phyloP scores from a whole-genome alignment of 1,140 invertebrate genomes.

The Drosophila obscura region DNA sequence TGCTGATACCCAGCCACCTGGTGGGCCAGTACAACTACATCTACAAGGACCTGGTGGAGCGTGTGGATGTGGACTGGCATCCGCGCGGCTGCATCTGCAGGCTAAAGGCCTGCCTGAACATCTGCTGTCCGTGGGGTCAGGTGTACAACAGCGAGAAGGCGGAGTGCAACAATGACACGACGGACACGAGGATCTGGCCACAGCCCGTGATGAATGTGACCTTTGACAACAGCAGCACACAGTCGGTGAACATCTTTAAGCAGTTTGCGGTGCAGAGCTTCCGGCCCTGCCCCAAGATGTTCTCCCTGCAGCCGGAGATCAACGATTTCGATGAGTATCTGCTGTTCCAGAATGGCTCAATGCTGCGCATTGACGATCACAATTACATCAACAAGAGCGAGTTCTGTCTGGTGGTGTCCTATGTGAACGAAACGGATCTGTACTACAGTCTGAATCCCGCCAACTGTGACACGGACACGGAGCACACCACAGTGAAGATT shows the following conservation, averaged over 20 bases:
- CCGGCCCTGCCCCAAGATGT: conserved; percentile 72
- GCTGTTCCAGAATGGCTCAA: conserved; percentile 69
- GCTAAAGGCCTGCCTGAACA: conserved; percentile 75
- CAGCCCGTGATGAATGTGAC: conserved; percentile 64
- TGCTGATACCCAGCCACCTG: conserved; percentile 65
- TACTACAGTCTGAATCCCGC: conserved; percentile 67
- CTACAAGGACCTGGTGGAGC: conserved; percentile 59
- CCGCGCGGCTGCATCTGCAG: conserved; percentile 74
- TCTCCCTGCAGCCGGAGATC: conserved; percentile 56
- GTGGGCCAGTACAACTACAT: conserved; percentile 72
- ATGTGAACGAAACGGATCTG: conserved; percentile 57
- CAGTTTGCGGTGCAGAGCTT: conserved; percentile 77
- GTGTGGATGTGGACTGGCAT: conserved; percentile 61
- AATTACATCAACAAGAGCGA: conserved; percentile 63
- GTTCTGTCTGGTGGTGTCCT: conserved; percentile 64
- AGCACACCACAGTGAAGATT: conserved; percentile 65
- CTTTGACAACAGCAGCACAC: conserved; percentile 32
- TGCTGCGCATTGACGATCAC: conserved; percentile 58
- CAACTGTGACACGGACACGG: conserved; percentile 60
- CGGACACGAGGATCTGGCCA: conserved; percentile 49
- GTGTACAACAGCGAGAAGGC: conserved; percentile 30
- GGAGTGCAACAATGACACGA: conserved; percentile 43
- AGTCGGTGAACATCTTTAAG: conserved; percentile 57
- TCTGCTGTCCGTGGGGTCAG: conserved; percentile 75
- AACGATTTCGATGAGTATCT: conserved; percentile 57